phyloP scores from a whole-genome alignment of 2,113 vertebrate species.

The Solea senegalensis region DNA sequence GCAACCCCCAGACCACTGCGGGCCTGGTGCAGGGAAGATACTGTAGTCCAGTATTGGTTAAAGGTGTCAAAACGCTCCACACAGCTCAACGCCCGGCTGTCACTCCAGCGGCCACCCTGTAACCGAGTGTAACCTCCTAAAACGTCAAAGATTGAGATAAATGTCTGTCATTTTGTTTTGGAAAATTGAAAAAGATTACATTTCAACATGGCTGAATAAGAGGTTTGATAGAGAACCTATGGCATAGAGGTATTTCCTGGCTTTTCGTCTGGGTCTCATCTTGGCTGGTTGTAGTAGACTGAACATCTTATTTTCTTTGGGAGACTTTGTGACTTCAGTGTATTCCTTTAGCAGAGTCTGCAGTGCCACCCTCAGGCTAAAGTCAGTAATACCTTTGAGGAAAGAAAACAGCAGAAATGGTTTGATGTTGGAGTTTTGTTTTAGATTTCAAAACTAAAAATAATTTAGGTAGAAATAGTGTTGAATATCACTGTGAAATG shows the following conservation, averaged over 20 bases:
- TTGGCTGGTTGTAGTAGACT: conserved; percentile 89
- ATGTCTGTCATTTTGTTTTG: neutral
- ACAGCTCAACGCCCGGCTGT: conserved; percentile 94
- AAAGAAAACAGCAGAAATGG: conserved; percentile 20
- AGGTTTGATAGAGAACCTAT: conserved; percentile 82
- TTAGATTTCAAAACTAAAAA: neutral
- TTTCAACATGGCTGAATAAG: neutral
- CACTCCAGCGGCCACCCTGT: conserved; percentile 95
- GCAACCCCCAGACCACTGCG: conserved; percentile 93
- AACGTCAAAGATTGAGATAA: neutral
- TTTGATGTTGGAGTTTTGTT: neutral
- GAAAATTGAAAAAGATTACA: neutral
- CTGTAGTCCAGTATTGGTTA: conserved; percentile 97
- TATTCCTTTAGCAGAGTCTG: conserved; percentile 98
- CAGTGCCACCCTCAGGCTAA: conserved; percentile 96
- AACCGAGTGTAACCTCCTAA: conserved; percentile 95
- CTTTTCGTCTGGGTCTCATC: conserved; percentile 93
- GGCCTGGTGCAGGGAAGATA: conserved; percentile 96
- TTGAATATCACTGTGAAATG: neutral
- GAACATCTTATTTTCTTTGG: conserved; percentile 92
- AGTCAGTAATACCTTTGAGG: conserved; percentile 88
- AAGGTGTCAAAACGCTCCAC: conserved; percentile 98
- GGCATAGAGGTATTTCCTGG: conserved; percentile 97
- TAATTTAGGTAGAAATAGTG: neutral
- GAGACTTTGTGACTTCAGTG: conserved; percentile 90